Conservation (phyloP, 2,113 vertebrate species). For the Oreochromis spilurus region DNA sequence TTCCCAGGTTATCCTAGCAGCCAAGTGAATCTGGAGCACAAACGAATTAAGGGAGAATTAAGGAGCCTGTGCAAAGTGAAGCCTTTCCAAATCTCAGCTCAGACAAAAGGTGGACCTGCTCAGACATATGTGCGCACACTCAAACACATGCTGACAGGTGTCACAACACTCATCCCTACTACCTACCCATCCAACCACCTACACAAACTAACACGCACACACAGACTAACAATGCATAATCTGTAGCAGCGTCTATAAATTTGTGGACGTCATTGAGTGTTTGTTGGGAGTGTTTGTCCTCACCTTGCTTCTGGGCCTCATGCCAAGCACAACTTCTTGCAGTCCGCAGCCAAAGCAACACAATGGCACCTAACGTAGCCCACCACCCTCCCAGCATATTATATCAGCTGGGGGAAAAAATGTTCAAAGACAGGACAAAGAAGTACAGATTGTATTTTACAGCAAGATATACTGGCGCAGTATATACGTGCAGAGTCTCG, state of each 20-base stretch:
- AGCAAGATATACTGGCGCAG: not conserved
- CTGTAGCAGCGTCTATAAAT: conserved; percentile 1
- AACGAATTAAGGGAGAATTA: conserved; percentile 93
- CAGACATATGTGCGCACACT: not conserved
- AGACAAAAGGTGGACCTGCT: conserved; percentile 80
- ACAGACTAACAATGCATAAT: not conserved
- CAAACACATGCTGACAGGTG: not conserved
- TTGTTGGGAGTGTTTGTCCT: conserved; percentile 50
- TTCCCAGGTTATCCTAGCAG: conserved; percentile 84
- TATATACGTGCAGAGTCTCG: not conserved
- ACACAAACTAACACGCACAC: not conserved
- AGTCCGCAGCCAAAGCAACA: conserved; percentile 28
- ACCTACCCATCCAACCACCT: not conserved
- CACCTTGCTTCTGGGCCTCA: conserved; percentile 58
- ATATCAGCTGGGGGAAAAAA: conserved; percentile 76
- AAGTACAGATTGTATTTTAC: not conserved
- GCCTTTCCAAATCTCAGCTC: conserved; percentile 82
- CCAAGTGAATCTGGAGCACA: conserved; percentile 86
- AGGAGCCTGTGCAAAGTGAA: conserved; percentile 82
- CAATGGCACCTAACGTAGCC: conserved; percentile 76
- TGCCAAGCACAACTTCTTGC: conserved; percentile 56
- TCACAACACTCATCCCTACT: not conserved
- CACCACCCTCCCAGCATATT: conserved; percentile 77
- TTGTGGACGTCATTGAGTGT: conserved; percentile 30
- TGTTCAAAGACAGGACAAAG: conserved; percentile 68